Base-by-base conservation (phyloP, 2,113 vertebrate species). In the Psittacula cyanocephala region DNA sequence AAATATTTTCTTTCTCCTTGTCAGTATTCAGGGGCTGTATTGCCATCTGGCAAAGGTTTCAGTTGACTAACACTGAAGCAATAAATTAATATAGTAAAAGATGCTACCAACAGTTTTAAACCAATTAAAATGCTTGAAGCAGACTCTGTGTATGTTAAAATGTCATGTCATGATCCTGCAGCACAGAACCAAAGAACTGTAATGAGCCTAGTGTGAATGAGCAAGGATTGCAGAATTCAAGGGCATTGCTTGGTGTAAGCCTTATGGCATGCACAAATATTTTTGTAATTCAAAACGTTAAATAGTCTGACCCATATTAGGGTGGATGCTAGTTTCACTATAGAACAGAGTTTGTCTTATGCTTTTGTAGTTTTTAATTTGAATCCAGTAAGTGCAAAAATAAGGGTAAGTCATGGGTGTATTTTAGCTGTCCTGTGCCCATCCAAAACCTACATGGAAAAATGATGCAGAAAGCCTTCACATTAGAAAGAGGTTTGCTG, bases 31-130 rank as follows among this genome's bases (percentile, higher is more conserved):
- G 77, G 50, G 81, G 52, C 62, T 89, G 79, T 91, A 86, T 69
- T 92, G 90, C 97, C 98, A 98, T 98, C 98, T 98, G 97, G 97
- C 89, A 96, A 95, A 97, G 91, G 96, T 97, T 98, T 98, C 97
- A 97, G 92, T 92, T 98, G 97, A 98, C 93, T 98, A 97, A 97
- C 86, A 7, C 93, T 91, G 87, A 97, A 97, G 96, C 93, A 98
- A 97, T 97, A 98, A 97, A 98, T 98, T 97, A 97, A 98, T 98
- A 97, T 97, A 97, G 97, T 97, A 97, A 97, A 96, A 97, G 93
- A 97, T 96, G 85, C 93, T 96, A 95, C 96, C 95, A 97, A 96
- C 68, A 95, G 91, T 94, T 97, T 96, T 96, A 97, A 97, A 94
- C 93, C 97, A 98, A 98, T 98, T 98, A 98, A 98, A 98, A 97